Conservation (phyloP, 64 coral and sea anemone genomes). For the Catalaphyllia jardinei region DNA sequence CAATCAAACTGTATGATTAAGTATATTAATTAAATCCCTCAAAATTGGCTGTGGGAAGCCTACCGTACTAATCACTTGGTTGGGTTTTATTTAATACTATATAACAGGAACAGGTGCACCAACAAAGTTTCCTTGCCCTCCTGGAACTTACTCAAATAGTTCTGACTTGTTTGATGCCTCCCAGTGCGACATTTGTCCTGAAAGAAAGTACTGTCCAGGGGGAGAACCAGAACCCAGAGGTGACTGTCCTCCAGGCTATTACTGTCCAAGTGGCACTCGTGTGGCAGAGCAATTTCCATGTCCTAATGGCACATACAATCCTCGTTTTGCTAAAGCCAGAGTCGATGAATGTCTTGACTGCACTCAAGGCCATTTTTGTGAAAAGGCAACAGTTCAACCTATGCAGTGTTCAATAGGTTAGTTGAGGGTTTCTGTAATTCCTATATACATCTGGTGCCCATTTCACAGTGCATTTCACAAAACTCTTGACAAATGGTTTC, state of each 20-base stretch:
- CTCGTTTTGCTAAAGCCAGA: slow-evolving; percentile 70
- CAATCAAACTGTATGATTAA: too few relatives aligned
- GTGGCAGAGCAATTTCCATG: slow-evolving; percentile 92
- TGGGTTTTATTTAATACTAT: not conserved
- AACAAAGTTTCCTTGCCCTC: slow-evolving; percentile 95
- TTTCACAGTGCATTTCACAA: too few relatives aligned
- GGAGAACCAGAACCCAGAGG: slow-evolving; percentile 86
- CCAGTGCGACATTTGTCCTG: slow-evolving; percentile 82
- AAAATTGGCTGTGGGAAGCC: too few relatives aligned
- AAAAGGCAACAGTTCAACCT: slow-evolving; percentile 85
- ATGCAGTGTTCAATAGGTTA: slow-evolving; percentile 89
- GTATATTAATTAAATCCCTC: too few relatives aligned
- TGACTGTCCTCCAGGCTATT: slow-evolving; percentile 89
- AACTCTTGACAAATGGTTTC: too few relatives aligned
- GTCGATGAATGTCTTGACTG: slow-evolving; percentile 79
- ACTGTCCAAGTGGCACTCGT: slow-evolving; percentile 77
- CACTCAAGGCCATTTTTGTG: slow-evolving; percentile 95
- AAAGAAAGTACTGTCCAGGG: slow-evolving; percentile 93
- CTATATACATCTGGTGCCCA: not conserved
- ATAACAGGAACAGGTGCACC: slow-evolving; percentile 85
- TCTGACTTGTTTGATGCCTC: slow-evolving; percentile 92
- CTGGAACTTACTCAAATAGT: slow-evolving; percentile 86
- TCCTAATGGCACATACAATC: slow-evolving; percentile 95
- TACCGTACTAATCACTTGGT: not conserved
- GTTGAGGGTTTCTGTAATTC: not conserved